phyloP scores from a whole-genome alignment of 1,140 invertebrate genomes.

The Trachymyrmex septentrionalis region DNA sequence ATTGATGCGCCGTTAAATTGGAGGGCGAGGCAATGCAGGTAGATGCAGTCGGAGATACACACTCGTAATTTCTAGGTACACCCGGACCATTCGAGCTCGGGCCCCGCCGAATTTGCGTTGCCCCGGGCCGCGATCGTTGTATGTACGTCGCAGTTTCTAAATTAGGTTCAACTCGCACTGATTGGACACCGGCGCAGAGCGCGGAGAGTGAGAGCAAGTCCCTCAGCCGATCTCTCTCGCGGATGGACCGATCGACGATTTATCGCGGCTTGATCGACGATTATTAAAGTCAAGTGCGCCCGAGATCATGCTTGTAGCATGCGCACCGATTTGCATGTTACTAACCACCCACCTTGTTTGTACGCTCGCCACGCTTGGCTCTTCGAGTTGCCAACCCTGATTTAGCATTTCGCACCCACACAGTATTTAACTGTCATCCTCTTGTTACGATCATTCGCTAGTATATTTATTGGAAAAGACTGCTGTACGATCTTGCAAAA shows the following conservation, averaged over 20 bases:
- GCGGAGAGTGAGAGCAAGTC: slow-evolving; percentile 5
- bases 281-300: slow-evolving; percentile 65
- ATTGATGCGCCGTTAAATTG: slow-evolving; percentile 72
- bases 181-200: slow-evolving; percentile 62
- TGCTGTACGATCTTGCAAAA: neutral
- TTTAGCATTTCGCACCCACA: slow-evolving; percentile 11
- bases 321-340: slow-evolving; percentile 44
- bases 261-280: slow-evolving; percentile 69
- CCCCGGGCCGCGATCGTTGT: slow-evolving; percentile 69
- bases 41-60: slow-evolving; percentile 73
- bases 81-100: neutral
- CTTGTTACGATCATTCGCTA: neutral
- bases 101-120: slow-evolving; percentile 67
- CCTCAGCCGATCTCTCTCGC: slow-evolving; percentile 37
- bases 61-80: slow-evolving; percentile 69
- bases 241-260: slow-evolving; percentile 63
- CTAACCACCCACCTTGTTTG: slow-evolving; percentile 54
- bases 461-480: neutral
- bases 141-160: slow-evolving; percentile 71
- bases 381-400: neutral
- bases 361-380: slow-evolving; percentile 6
- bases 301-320: slow-evolving; percentile 30
- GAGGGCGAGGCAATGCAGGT: slow-evolving; percentile 62
- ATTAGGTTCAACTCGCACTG: slow-evolving; percentile 73
- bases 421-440: neutral